A percentile compares a stretch with the other conserved stretches of the same genome.
phyloP scores from a whole-genome alignment of 1,140 invertebrate species.

The Arion vulgaris region DNA sequence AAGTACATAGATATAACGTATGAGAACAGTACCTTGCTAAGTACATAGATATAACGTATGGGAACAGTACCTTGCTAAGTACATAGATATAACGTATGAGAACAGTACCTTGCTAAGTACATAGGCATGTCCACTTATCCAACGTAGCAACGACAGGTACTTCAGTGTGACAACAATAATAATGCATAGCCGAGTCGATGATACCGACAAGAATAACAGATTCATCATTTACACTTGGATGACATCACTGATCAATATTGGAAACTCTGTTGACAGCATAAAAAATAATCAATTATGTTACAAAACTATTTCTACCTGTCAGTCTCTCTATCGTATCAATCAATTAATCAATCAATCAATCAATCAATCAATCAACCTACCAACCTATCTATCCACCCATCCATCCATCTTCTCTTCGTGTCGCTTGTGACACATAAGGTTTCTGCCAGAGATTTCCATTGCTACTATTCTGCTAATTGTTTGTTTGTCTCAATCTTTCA shows the following conservation, averaged over 20 bases:
- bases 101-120: constrained; percentile 40
- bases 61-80: too few relatives aligned
- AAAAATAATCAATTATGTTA: too few relatives aligned
- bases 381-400: background rate
- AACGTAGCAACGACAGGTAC: constrained; percentile 47
- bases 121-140: constrained; percentile 47
- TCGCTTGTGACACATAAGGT: too few relatives aligned
- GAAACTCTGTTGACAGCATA: background rate
- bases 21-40: too few relatives aligned
- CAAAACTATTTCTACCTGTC: background rate
- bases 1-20: too few relatives aligned
- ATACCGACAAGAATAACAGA: constrained; percentile 42
- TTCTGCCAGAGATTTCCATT: too few relatives aligned
- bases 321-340: constrained; percentile 1
- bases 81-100: too few relatives aligned
- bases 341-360: background rate
- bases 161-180: constrained; percentile 41
- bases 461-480: too few relatives aligned
- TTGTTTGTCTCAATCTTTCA: too few relatives aligned
- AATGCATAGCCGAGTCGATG: constrained; percentile 38
- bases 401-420: background rate
- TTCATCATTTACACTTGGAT: constrained; percentile 33
- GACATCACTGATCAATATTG: background rate
- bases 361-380: background rate
- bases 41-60: too few relatives aligned